Evolutionary conservation across 2,797 vertebrate species (phyloP), one percentile per base, ranked within the genome.

Genomic region (Phoebastria nigripes): DNA sequence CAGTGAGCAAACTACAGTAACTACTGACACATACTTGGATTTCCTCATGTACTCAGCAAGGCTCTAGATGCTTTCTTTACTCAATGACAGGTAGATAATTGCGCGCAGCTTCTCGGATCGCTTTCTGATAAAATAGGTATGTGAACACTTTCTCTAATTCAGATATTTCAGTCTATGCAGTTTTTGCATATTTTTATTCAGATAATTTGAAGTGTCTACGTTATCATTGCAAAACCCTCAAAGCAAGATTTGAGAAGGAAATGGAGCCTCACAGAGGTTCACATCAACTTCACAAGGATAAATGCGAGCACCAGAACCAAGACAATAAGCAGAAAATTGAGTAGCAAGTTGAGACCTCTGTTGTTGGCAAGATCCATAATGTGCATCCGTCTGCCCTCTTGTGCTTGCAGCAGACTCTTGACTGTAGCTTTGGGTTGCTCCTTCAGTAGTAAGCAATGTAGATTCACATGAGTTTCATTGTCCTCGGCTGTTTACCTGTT

Each of bases 271-370:
- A 1, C 24, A 31, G 55, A 22, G 12, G 37, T 83, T 98, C 97
- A 98, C 97, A 98, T 97, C 63, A 98, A 96, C 94, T 98, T 98
- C 72, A 98, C 98, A 31, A 98, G 97, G 84, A 98, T 98, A 83
- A 98, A 98, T 42, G 98, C 95, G 0, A 98, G 97, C 89, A 98
- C 96, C 26, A 98, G 97, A 78, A 98, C 98, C 92, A 98, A 92
- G 73, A 98, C 73, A 83, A 98, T 98, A 73, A 98, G 98, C 80
- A 98, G 95, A 87, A 98, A 98, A 94, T 98, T 98, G 85, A 98
- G 98, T 66, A 98, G 89, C 47, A 98, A 95, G 89, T 98, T 98
- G 89, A 98, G 97, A 59, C 98, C 98, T 84, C 98, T 97, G 94
- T 98, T 98, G 95, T 95, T 97, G 46, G 97, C 94, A 55, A 98